phyloP scores from a whole-genome alignment of 2,888 invertebrate species.

The Leucozona laternaria region DNA sequence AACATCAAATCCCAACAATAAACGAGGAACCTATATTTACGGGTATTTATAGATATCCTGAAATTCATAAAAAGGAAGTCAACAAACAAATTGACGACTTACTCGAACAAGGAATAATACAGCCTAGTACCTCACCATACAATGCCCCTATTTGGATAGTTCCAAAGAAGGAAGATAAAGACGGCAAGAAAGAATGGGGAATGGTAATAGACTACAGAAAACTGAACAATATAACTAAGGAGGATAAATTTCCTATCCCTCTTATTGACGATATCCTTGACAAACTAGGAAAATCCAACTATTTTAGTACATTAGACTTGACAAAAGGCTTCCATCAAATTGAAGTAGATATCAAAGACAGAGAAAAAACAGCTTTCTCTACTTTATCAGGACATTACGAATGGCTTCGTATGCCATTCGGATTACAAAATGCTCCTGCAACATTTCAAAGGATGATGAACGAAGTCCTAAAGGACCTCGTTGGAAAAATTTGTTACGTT shows the following conservation, averaged over 20 bases:
- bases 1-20: constrained; percentile 12
- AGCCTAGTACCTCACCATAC: constrained; percentile 24
- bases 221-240: constrained; percentile 53
- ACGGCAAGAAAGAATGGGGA: constrained; percentile 42
- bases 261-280: neutral
- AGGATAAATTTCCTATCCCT: constrained; percentile 3
- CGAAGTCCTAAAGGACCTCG: neutral
- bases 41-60: constrained; percentile 15
- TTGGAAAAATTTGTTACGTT: neutral
- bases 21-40: constrained; percentile 18
- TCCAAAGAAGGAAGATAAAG: neutral
- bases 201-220: constrained; percentile 3
- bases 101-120: constrained; percentile 41
- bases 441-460: neutral
- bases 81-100: constrained; percentile 47
- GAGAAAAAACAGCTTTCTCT: neutral
- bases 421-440: neutral
- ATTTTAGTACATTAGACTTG: constrained; percentile 29
- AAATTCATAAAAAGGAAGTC: constrained; percentile 33
- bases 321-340: constrained; percentile 35
- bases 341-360: neutral
- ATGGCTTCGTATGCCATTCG: neutral
- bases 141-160: constrained; percentile 42
- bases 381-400: constrained; percentile 36
- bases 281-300: constrained; percentile 23